These are phyloP conservation scores for Drosophila navojoa DNA, from an alignment of 1,140 invertebrate genomes.

Conservation along the genomic window DNA sequence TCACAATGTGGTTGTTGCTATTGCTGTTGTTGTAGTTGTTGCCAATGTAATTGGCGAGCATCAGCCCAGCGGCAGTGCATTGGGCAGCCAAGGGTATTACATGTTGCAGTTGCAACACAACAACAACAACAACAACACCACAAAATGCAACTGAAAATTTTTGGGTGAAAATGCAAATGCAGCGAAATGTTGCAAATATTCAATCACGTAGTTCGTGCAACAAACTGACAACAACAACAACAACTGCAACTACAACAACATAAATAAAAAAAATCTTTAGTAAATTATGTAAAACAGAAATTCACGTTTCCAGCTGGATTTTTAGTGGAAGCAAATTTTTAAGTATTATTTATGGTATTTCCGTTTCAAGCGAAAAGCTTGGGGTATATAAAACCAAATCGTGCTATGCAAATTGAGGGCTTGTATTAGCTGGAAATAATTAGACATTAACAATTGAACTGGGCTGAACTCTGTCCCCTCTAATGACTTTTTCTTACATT, in stretches of 20 bases:
- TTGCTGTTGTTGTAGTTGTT: constrained; percentile 30
- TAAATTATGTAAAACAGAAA: constrained; percentile 74
- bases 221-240: constrained; percentile 41
- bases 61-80: constrained; percentile 43
- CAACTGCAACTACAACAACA: neutral
- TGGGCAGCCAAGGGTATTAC: constrained; percentile 70
- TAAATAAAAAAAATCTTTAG: constrained; percentile 58
- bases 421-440: constrained; percentile 32
- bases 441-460: constrained; percentile 46
- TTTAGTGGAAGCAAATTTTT: constrained; percentile 43
- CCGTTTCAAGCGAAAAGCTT: constrained; percentile 23
- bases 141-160: constrained; percentile 40
- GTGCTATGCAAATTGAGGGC: constrained; percentile 39
- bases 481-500: constrained; percentile 2
- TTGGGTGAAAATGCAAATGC: constrained; percentile 57
- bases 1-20: constrained; percentile 37
- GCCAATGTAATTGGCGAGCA: constrained; percentile 70
- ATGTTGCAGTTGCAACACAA: constrained; percentile 45
- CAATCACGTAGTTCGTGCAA: constrained; percentile 80
- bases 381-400: constrained; percentile 26
- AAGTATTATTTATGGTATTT: constrained; percentile 52
- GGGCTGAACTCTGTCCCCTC: neutral
- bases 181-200: constrained; percentile 79
- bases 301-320: constrained; percentile 41
- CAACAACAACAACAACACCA: neutral